Evolutionary conservation across 2,797 vertebrate genomes (phyloP).

Genomic region (Oryzias sinensis): DNA sequence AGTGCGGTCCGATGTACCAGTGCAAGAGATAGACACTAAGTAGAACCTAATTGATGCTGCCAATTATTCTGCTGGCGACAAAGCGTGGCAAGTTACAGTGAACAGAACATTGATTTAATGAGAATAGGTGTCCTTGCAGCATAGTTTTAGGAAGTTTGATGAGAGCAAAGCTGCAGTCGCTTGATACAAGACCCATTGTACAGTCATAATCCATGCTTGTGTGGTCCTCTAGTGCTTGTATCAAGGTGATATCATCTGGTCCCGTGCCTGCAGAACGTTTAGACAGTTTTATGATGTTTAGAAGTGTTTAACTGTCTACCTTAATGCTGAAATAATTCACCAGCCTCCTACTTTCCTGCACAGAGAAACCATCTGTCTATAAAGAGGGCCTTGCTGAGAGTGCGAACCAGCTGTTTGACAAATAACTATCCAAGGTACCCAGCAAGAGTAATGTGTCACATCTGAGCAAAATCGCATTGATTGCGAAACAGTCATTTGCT

Average conservation of each 20-base stretch:
- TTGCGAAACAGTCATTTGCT: slow-evolving; percentile 62
- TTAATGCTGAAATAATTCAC: slow-evolving; percentile 25
- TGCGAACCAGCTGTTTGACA: slow-evolving; percentile 47
- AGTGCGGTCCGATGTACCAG: slow-evolving; percentile 24
- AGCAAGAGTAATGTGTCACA: slow-evolving; percentile 60
- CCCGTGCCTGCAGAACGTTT: background rate
- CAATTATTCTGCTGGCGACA: slow-evolving; percentile 66
- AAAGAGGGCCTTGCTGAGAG: slow-evolving; percentile 27
- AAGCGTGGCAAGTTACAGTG: slow-evolving; percentile 52
- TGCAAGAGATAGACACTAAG: slow-evolving; percentile 52
- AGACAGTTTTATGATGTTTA: slow-evolving; percentile 3
- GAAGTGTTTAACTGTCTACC: background rate
- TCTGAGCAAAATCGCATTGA: slow-evolving; percentile 62
- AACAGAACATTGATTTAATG: slow-evolving; percentile 55
- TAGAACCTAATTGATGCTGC: slow-evolving; percentile 68
- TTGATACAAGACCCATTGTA: slow-evolving; percentile 33
- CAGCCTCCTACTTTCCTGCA: slow-evolving; percentile 12
- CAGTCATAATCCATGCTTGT: slow-evolving; percentile 4
- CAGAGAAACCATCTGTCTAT: slow-evolving; percentile 23
- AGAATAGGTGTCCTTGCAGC: slow-evolving; percentile 42
- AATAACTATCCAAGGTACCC: slow-evolving; percentile 43
- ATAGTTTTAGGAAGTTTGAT: slow-evolving; percentile 39
- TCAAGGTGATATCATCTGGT: slow-evolving; percentile 17
- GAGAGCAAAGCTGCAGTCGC: slow-evolving; percentile 30
- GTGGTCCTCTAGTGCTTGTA: slow-evolving; percentile 15